phyloP scores from a whole-genome alignment of 2,113 vertebrate genomes.

The Sminthopsis crassicaudata region DNA sequence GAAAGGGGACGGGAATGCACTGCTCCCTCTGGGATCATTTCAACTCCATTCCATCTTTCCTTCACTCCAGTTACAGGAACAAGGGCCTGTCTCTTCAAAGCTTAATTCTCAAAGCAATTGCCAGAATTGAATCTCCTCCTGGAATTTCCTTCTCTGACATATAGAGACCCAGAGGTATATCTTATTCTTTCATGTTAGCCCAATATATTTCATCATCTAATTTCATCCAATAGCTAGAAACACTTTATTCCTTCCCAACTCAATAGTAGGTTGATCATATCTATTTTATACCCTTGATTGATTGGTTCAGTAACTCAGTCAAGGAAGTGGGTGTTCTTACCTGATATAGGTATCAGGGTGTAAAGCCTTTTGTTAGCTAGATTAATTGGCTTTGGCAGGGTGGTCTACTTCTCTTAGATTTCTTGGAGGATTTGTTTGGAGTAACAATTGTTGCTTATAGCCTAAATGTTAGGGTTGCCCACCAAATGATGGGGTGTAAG shows the following conservation, averaged over 20 bases:
- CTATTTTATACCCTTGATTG: not conserved
- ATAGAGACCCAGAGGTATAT: not conserved
- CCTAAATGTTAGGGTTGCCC: not conserved
- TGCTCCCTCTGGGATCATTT: not conserved
- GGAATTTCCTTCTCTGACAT: not conserved
- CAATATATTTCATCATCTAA: not conserved
- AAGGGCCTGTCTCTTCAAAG: not conserved
- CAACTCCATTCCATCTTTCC: not conserved
- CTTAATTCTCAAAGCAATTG: not conserved
- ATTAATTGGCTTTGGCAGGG: not conserved
- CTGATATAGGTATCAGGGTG: not conserved
- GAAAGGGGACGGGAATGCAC: not conserved
- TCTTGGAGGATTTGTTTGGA: not conserved
- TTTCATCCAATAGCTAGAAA: not conserved
- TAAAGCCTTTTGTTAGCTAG: not conserved
- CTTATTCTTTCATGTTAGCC: not conserved
- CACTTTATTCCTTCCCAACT: not conserved
- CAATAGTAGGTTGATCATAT: not conserved
- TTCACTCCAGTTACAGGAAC: not conserved
- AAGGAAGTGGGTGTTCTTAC: not conserved
- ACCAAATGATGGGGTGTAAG: too few species aligned
- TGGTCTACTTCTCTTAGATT: not conserved
- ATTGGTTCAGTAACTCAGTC: not conserved
- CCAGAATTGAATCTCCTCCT: not conserved
- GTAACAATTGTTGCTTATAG: not conserved